Evolutionary conservation across 2,888 invertebrate genomes (phyloP), one percentile per base, ranked within the genome.

Genomic region (Cataglyphis rosenhaueri): DNA sequence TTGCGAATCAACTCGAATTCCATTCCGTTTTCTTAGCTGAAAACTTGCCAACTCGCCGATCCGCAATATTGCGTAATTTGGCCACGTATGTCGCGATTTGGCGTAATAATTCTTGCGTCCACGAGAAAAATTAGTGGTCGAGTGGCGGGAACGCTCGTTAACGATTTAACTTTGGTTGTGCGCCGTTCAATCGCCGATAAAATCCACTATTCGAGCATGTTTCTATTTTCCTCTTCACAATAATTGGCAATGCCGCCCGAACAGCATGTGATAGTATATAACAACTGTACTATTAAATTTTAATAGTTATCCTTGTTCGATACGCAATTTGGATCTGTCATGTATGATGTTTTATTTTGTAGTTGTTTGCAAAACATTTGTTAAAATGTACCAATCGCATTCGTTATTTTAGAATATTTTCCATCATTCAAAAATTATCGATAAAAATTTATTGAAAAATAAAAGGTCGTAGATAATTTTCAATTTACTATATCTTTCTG

Each of bases 1-100:
- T 89, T 85, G 78, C 86, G 84, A 87, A 15, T 38, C 74, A 52
- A 52, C 76, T 84, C 57, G 41, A 78, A 62, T 71, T 70, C 52
- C 41, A 83, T 83, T 87, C 83, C 75, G n/a, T 52, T 52, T 48
- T 73, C 76, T 66, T 71, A 83, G 12, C 66, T 61, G 52, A 44
- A 44, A 74, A 70, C 29, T 74, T 84, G 44, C 82, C 76, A 59
- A 62, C 64, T 65, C 66, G 29, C 29, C 29, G 73, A 66, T 81
- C 38, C 59, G 12, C 25, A 65, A 73, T 81, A 81, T 70, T 64
- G 55, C 55, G 79, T 71, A 68, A 73, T 61, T 79, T 73, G 35
- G 62, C 62, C 25, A 75, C 38, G 41, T 48, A 64, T 73, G 38
- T 5, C 52, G 6, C 29, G 21, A 70, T 62, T 38, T 35, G 38